Evolutionary conservation across 2,113 vertebrate species (phyloP).

Genomic region (Leiothrix lutea): DNA sequence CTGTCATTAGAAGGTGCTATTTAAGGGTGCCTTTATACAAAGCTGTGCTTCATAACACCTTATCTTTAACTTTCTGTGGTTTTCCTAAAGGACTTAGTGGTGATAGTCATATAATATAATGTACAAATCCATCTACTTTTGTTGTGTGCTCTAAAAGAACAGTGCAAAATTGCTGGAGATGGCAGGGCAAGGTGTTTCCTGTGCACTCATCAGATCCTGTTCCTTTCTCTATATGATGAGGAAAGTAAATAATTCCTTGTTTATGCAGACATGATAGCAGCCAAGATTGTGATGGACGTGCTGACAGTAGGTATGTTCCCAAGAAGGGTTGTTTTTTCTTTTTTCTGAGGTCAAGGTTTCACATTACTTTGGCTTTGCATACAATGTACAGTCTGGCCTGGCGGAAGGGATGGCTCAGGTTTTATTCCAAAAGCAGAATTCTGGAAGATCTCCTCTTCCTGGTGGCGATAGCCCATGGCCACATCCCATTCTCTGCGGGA

Average conservation of each 20-base stretch:
- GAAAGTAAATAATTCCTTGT: slow-evolving; percentile 26
- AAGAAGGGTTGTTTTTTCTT: not conserved
- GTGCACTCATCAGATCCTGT: slow-evolving; percentile 37
- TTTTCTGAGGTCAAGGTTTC: slow-evolving; percentile 47
- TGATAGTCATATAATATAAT: not conserved
- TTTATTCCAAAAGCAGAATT: not conserved
- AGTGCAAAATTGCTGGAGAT: not conserved
- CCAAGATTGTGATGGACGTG: not conserved
- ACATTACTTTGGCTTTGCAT: not conserved
- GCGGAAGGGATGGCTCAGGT: not conserved
- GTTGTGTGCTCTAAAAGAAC: not conserved
- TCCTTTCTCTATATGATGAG: not conserved
- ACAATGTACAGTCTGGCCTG: not conserved
- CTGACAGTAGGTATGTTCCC: not conserved
- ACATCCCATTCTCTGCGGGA: accelerated
- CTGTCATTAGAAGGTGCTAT: not conserved
- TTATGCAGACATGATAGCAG: not conserved
- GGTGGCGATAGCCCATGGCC: accelerated
- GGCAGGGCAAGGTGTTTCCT: slow-evolving; percentile 67
- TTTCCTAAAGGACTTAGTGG: not conserved
- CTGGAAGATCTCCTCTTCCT: not conserved
- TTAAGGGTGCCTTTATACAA: not conserved
- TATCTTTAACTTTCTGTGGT: not conserved
- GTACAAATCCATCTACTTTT: not conserved
- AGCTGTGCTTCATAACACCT: not conserved